Evolutionary conservation across 2,888 invertebrate species (phyloP), one percentile per base, ranked within the genome.

Genomic region (Electrophaes corylata): DNA sequence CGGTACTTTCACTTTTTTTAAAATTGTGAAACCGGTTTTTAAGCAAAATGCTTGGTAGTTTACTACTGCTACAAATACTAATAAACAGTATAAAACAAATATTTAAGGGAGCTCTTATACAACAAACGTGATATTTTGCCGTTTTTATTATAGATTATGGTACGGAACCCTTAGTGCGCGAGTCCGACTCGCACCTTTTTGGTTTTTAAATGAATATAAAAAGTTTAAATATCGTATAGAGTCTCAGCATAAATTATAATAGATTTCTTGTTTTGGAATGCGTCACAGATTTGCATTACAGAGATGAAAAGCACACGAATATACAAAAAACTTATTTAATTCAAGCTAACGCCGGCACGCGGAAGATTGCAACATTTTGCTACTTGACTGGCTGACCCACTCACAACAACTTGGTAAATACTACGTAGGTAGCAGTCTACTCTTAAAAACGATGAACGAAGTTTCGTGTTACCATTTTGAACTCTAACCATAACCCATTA

Each of bases 1-100:
- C 60, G 40, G 41, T 47, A 60, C 67, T 66, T 67, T 67, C 67
- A 61, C 65, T 67, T 66, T 58, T 53, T 26, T 18, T 14, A 11
- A 11, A 33, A 10, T 0, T 12, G 10, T 11, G 14, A 29, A 29
- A 10, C 10, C 26, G n/a, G n/a, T n/a, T n/a, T n/a, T n/a, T n/a
- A n/a, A n/a, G n/a, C n/a, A n/a, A n/a, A n/a, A n/a, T n/a, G n/a
- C n/a, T n/a, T n/a, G n/a, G n/a, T n/a, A n/a, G n/a, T n/a, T n/a
- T n/a, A n/a, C n/a, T n/a, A n/a, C n/a, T n/a, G n/a, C n/a, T n/a
- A n/a, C n/a, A n/a, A n/a, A n/a, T n/a, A n/a, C n/a, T n/a, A n/a
- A n/a, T n/a, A n/a, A n/a, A n/a, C n/a, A n/a, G n/a, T n/a, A n/a
- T n/a, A n/a, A n/a, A n/a, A n/a, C n/a, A n/a, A n/a, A n/a, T n/a